phyloP scores from a whole-genome alignment of 2,888 invertebrate genomes.

The Troilus luridus region DNA sequence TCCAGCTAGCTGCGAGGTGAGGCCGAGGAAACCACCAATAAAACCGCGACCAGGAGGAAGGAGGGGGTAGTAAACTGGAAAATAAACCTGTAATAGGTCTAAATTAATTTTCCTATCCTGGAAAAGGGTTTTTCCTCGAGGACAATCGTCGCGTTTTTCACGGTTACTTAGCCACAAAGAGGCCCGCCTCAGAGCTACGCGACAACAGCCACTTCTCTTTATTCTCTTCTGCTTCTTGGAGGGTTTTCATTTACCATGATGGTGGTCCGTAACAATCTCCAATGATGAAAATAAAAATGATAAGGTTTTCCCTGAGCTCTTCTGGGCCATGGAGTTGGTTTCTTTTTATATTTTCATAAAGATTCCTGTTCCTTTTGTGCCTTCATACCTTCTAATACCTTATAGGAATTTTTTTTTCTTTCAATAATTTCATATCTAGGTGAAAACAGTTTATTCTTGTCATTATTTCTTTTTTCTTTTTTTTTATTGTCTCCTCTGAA shows the following conservation, averaged over 20 bases:
- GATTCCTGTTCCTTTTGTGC: neutral
- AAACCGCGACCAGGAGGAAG: neutral
- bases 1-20: neutral
- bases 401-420: neutral
- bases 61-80: slow-evolving; percentile 54
- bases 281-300: slow-evolving; percentile 45
- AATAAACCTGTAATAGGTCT: slow-evolving; percentile 57
- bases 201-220: slow-evolving; percentile 39
- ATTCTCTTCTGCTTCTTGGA: slow-evolving; percentile 7
- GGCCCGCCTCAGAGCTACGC: neutral
- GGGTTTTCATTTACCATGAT: slow-evolving; percentile 42
- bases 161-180: slow-evolving; percentile 52
- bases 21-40: slow-evolving; percentile 1
- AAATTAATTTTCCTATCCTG: slow-evolving; percentile 56
- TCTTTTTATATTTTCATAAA: slow-evolving; percentile 49
- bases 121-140: slow-evolving; percentile 40
- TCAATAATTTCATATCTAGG: neutral
- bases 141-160: slow-evolving; percentile 56
- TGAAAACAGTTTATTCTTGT: too few relatives aligned
- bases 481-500: neutral
- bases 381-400: slow-evolving; percentile 13
- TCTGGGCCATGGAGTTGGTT: neutral
- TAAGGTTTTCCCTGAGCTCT: neutral
- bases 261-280: neutral
- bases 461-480: neutral